These are phyloP conservation scores for Novumbra hubbsi DNA, from an alignment of 2,797 vertebrate species.

Conservation along the genomic window DNA sequence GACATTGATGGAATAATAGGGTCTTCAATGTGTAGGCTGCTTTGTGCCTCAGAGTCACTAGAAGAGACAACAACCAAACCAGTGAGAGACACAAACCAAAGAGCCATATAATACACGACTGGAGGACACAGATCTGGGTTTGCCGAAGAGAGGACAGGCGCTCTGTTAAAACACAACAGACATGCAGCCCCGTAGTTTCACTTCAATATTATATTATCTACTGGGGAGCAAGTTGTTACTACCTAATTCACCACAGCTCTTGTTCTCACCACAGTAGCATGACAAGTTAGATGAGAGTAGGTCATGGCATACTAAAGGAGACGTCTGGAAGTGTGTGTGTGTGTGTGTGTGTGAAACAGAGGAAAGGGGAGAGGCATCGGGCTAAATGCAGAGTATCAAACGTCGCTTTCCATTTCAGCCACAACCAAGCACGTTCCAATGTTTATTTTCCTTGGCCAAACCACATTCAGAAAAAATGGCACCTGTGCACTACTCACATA, in stretches of 20 bases:
- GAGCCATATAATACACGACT: slow-evolving; percentile 67
- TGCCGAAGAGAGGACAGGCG: slow-evolving; percentile 45
- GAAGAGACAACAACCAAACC: slow-evolving; percentile 55
- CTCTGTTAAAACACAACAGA: slow-evolving; percentile 42
- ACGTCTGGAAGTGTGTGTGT: background rate
- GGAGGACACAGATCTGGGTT: slow-evolving; percentile 57
- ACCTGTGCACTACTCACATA: slow-evolving; percentile 24
- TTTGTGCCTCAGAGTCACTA: background rate
- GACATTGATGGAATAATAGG: slow-evolving; percentile 45
- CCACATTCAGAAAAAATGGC: slow-evolving; percentile 26
- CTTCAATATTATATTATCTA: slow-evolving; percentile 55
- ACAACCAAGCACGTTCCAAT: slow-evolving; percentile 35
- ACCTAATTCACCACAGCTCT: slow-evolving; percentile 44
- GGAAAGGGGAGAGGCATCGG: slow-evolving; percentile 28
- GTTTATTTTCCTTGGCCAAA: slow-evolving; percentile 38
- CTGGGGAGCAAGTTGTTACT: slow-evolving; percentile 51
- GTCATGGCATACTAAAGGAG: background rate
- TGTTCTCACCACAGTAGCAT: slow-evolving; percentile 41
- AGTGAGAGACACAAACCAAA: slow-evolving; percentile 49
- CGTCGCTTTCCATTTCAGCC: slow-evolving; percentile 45
- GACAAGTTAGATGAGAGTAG: slow-evolving; percentile 37
- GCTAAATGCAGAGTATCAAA: slow-evolving; percentile 32
- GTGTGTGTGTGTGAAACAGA: slow-evolving; percentile 2
- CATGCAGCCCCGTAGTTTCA: slow-evolving; percentile 33
- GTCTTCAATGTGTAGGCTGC: slow-evolving; percentile 16